These are phyloP conservation scores for Anolis carolinensis DNA, from an alignment of 2,113 vertebrate genomes.

Conservation along the genomic window DNA sequence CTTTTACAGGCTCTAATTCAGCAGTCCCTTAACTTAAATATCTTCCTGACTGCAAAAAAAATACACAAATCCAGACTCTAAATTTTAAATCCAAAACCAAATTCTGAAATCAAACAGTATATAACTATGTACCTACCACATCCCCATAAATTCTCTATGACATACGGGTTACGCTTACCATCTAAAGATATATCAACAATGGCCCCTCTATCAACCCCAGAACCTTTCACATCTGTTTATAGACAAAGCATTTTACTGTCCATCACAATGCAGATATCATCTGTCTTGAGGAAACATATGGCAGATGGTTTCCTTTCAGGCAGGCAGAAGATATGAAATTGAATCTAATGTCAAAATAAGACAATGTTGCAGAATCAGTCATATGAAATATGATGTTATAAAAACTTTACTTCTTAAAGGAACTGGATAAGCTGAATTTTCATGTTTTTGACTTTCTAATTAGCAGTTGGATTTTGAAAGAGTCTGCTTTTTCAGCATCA, in stretches of 20 bases:
- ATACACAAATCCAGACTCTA: background rate
- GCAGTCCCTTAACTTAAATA: background rate
- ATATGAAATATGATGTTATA: background rate
- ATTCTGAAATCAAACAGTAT: background rate
- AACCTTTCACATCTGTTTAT: constrained; percentile 7
- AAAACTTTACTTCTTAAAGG: background rate
- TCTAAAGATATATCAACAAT: background rate
- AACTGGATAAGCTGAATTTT: background rate
- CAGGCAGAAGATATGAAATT: constrained; percentile 11
- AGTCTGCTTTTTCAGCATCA: background rate
- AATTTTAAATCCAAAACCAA: background rate
- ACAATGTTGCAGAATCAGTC: background rate
- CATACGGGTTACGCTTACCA: background rate
- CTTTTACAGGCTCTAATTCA: background rate
- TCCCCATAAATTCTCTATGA: background rate
- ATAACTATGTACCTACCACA: too few relatives aligned
- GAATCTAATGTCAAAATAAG: background rate
- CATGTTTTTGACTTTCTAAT: background rate
- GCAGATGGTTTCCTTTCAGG: constrained; percentile 19
- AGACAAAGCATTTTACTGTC: constrained; percentile 27
- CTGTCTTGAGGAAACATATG: constrained; percentile 35
- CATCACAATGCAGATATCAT: constrained; percentile 17
- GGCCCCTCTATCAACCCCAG: background rate
- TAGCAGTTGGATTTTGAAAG: background rate
- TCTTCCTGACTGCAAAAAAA: background rate